Percentiles rank a stretch among this genome's conserved stretches.
Conservation (phyloP, 30 jellyfish, hydroid and myxozoan genomes). For the Nemopilema nomurai region DNA sequence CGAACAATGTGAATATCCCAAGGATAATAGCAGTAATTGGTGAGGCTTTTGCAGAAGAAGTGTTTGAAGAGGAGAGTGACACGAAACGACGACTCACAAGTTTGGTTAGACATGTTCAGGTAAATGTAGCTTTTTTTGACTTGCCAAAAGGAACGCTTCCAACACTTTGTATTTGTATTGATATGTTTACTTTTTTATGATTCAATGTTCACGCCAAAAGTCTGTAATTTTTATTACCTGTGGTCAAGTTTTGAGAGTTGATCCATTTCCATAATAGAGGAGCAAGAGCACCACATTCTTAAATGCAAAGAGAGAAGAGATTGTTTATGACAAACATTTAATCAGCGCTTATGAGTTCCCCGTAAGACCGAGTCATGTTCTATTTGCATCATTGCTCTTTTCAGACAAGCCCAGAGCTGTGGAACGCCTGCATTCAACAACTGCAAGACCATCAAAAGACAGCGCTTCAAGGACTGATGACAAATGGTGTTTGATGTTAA, state of each 20-base stretch:
- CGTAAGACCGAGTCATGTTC: background rate
- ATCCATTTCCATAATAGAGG: too few species aligned
- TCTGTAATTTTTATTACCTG: too few species aligned
- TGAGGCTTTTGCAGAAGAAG: conserved; percentile 92
- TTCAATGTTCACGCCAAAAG: too few species aligned
- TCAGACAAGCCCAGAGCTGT: conserved; percentile 55
- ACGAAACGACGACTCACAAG: conserved; percentile 60
- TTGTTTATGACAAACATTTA: too few species aligned
- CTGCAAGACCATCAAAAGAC: conserved; percentile 48
- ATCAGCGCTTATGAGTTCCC: too few species aligned
- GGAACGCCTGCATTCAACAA: conserved; percentile 63
- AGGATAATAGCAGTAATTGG: conserved; percentile 77
- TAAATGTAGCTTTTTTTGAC: too few species aligned
- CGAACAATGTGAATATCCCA: conserved; percentile 78
- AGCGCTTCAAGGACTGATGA: conserved; percentile 32
- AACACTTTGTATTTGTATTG: too few species aligned
- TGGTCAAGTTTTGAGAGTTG: too few species aligned
- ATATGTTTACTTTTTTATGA: too few species aligned
- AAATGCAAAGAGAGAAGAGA: too few species aligned
- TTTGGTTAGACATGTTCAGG: conserved; percentile 81
- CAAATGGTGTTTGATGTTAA: conserved; percentile 47
- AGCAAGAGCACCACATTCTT: too few species aligned
- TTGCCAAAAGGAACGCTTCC: too few species aligned
- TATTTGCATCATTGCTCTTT: background rate
- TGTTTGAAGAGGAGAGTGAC: conserved; percentile 79